A percentile compares a stretch with the other conserved stretches of the same genome.
Conservation (phyloP, 1,140 invertebrate species). For the Physella acuta region DNA sequence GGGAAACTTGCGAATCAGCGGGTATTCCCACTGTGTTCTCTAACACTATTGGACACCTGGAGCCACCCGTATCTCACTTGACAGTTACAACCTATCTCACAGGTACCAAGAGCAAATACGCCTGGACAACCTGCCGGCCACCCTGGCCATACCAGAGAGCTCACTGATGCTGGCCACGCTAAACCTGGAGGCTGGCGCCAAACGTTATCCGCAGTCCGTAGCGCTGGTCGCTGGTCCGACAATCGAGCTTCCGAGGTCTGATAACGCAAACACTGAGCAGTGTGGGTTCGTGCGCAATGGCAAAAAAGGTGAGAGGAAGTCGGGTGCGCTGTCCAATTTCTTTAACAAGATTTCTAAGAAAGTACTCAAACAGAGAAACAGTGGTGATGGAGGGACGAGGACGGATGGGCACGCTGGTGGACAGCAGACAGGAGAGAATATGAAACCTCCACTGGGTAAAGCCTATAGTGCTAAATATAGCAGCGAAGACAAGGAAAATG, state of each 20-base stretch:
- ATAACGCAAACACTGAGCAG: background rate
- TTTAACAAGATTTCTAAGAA: conserved; percentile 40
- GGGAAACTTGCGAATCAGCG: too few species aligned
- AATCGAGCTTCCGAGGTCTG: conserved; percentile 12
- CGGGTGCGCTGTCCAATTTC: conserved; percentile 37
- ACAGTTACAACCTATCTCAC: conserved; percentile 7
- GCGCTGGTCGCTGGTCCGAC: conserved; percentile 27
- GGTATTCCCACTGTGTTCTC: too few species aligned
- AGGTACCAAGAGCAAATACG: conserved; percentile 28
- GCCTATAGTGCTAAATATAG: background rate
- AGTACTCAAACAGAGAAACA: conserved; percentile 38
- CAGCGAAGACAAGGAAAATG: conserved; percentile 18
- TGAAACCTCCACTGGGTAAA: background rate
- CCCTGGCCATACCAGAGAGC: conserved; percentile 42
- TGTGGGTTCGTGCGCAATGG: conserved; percentile 4
- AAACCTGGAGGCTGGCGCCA: conserved; percentile 38
- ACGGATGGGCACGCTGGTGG: background rate
- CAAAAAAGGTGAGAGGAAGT: conserved; percentile 35
- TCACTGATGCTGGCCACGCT: conserved; percentile 39
- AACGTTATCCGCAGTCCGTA: background rate
- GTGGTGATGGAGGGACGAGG: background rate
- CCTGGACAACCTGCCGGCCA: conserved; percentile 24
- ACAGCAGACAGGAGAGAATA: background rate
- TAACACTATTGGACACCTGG: too few species aligned
- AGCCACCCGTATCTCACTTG: background rate